Base-by-base conservation (phyloP, 2,888 invertebrate species). In the Aporophyla lueneburgensis region DNA sequence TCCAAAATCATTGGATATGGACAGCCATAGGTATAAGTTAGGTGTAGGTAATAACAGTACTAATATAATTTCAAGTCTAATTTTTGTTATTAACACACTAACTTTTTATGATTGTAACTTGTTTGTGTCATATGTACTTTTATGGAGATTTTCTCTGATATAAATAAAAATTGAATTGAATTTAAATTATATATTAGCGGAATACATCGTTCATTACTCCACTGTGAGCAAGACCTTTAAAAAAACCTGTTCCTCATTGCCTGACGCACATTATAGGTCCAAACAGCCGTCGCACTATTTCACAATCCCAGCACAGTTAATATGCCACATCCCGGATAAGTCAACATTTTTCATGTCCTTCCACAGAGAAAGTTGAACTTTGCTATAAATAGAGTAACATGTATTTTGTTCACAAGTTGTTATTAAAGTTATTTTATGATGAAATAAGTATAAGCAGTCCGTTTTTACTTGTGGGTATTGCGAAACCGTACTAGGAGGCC, bases 281-380 rank as follows among this genome's bases (percentile, higher is more conserved):
- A 56, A 49, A 62, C 33, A 51, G 33, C 62, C 49, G n/a, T n/a
- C 43, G 43, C 46, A 21, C 24, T 62, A 69, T 80, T 68, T 70
- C 69, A n/a, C 59, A 73, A 63, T 58, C 21, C 49, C 56, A 63
- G 5, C 54, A 33, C 54, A n/a, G 61, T 21, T 84, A 82, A 82
- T 72, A 16, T n/a, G 69, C 75, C 27, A 84, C 61, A 82, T 82
- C 82, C 81, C 85, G 82, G 85, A 84, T 59, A 80, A 80, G 43
- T 63, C 54, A 43, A 46, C 69, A 69, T 75, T 75, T 84, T 79
- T 59, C 63, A 67, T 82, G 62, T 80, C 84, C 59, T 66, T 74
- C 21, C 9, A 43, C 0, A 21, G 85, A 67, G 82, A 82, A 82
- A 82, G 82, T 72, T 82, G 62, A 72, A 79, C 84, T 71, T 46